Evolutionary conservation across 2,888 invertebrate species (phyloP), one percentile per base, ranked within the genome.

Genomic region (Orchesellides sinensis): DNA sequence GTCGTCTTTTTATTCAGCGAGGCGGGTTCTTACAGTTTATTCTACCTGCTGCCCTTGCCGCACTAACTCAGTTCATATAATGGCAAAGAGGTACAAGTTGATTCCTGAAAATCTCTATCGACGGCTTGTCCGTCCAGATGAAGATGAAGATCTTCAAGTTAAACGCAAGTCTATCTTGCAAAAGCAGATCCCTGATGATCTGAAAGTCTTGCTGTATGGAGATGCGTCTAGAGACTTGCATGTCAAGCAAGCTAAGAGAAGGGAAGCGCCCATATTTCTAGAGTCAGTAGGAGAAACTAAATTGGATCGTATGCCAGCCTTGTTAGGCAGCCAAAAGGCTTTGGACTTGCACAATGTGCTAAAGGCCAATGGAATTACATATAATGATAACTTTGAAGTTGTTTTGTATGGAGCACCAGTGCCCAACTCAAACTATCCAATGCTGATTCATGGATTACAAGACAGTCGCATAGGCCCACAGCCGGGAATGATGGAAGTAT

Each of bases 11-110:
- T 25, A 6, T 61, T 25, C 70, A 79, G 54, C 14, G 47, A 4
- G 79, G 79, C 4, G 79, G 65, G n/a, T 70, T 79, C 45, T 25
- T 79, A 2, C 79, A 27, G 8, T 45, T 29, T 14, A 29, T 70
- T 29, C n/a, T 79, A 19, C 45, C 49, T 6, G 63, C 70, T 4
- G 69, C 63, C 4, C 2, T 79, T 32, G 6, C 10, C 5, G 6
- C 10, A 5, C 10, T 32, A 32, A 32, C 5, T 6, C 6, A 32
- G 5, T 32, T 32, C 10, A 14, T 29, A 59, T 14, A 25, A 77
- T 77, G 68, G 47, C 59, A 2, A 66, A 56, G 14, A 21, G 45
- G 17, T 68, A 68, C 17, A 56, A 68, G 47, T n/a, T 77, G 2
- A 29, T 77, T 23, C 68, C 77, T 6, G 68, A 66, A 29, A 49